A percentile compares a stretch with the other conserved stretches of the same genome.
Conservation (phyloP, 2,888 invertebrate species). For the Bedellia somnulentella region DNA sequence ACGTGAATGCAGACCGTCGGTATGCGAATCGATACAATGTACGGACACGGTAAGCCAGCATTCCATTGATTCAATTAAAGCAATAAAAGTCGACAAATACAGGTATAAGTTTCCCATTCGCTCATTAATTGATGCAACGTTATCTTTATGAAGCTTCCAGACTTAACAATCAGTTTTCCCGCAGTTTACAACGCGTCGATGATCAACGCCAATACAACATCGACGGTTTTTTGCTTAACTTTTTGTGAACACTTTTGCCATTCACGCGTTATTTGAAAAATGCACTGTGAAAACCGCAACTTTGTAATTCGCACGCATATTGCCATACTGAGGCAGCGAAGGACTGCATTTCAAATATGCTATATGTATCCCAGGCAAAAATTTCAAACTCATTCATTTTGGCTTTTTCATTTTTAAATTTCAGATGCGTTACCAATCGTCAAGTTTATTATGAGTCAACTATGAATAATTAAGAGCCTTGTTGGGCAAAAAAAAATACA, state of each 20-base stretch:
- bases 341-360: too few relatives aligned
- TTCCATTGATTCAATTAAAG: conserved; percentile 49
- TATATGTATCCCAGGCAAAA: too few relatives aligned
- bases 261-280: conserved; percentile 1
- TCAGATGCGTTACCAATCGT: too few relatives aligned
- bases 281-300: conserved; percentile 34
- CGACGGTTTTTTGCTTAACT: conserved; percentile 20
- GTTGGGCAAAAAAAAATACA: too few relatives aligned
- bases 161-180: conserved; percentile 44
- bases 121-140: conserved; percentile 42
- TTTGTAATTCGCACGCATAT: conserved; percentile 29
- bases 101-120: conserved; percentile 42
- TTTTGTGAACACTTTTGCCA: conserved; percentile 17
- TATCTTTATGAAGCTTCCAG: conserved; percentile 41
- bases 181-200: conserved; percentile 32
- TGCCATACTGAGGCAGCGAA: too few relatives aligned
- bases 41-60: conserved; percentile 40
- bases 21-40: conserved; percentile 37
- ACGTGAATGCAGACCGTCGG: conserved; percentile 28
- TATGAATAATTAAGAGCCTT: too few relatives aligned
- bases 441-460: too few relatives aligned
- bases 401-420: too few relatives aligned
- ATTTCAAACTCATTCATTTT: too few relatives aligned
- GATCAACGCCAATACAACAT: conserved; percentile 28
- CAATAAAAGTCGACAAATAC: conserved; percentile 36